These are phyloP conservation scores for Montipora sp. DNA, from an alignment of 64 coral and sea anemone genomes.

Conservation along the genomic window DNA sequence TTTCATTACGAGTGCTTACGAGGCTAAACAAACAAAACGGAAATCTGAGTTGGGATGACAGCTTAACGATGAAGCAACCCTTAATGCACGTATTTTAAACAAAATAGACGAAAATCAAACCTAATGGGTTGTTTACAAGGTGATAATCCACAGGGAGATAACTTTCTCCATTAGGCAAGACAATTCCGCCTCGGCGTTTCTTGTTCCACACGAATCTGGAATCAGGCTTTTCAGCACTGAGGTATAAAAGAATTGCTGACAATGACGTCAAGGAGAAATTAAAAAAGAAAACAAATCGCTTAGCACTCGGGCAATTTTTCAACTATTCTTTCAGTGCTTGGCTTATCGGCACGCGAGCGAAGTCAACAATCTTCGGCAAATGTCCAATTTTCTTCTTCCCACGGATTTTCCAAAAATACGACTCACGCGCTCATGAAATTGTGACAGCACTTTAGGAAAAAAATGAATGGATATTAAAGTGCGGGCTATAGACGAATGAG, in stretches of 20 bases:
- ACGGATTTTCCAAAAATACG: background rate
- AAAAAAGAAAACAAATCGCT: conserved; percentile 4
- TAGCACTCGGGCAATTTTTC: background rate
- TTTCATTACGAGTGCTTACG: background rate
- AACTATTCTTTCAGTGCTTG: conserved; percentile 7
- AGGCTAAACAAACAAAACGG: background rate
- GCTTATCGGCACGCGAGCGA: background rate
- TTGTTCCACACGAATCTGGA: background rate
- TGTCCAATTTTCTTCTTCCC: background rate
- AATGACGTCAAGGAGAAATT: background rate
- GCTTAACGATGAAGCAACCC: background rate
- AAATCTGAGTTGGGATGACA: background rate
- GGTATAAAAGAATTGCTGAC: background rate
- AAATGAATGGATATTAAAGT: too few species aligned
- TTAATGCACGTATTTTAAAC: background rate
- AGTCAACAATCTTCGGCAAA: background rate
- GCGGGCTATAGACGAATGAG: too few species aligned
- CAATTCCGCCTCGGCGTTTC: background rate
- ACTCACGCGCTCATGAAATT: background rate
- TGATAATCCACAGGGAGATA: background rate
- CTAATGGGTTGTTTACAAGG: background rate
- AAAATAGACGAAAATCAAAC: background rate
- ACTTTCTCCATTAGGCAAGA: background rate
- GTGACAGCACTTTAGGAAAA: background rate
- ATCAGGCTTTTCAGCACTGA: background rate